Base-by-base conservation (phyloP, 2,113 vertebrate genomes). In the Numida meleagris region DNA sequence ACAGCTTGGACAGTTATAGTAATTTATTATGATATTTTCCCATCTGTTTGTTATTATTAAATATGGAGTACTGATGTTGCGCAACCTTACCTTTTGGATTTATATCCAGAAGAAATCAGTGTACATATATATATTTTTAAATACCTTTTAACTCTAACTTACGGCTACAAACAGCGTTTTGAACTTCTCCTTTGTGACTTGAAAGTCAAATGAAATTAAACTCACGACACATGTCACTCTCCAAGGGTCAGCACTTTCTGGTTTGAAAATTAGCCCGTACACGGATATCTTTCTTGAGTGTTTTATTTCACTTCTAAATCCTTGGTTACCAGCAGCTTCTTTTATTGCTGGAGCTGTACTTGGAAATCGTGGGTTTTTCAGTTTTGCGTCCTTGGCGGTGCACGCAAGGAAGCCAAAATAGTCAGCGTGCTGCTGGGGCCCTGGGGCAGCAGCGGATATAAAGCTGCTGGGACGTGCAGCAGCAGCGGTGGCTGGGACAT, bases 1-100 rank as follows among this genome's bases (percentile, higher is more conserved):
- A 55, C 38, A 59, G 63, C 72, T 92, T 88, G 72, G 94, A 79
- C 72, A 71, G 72, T 96, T 93, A 33, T 13, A 89, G 79, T 89
- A 86, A 96, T 95, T 96, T 91, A 91, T 96, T 76, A 24, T 68
- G 74, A 70, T 88, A 66, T 93, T 91, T 95, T 84, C 78, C 94
- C 92, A 93, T 91, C 93, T 96, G 91, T 94, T 95, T 91, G 85
- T 89, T 91, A 89, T 95, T 96, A 91, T 89, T 94, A 94, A 94
- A 84, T 89, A 88, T 43, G 74, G 94, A 87, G 86, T 43, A 21
- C 55, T 62, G 92, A 55, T 68, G 86, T 92, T 96, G 95, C 82
- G 76, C 94, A 75, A 36, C 31, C 62, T 74, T 89, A 94, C 93
- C 94, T 95, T 91, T 78, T 50, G 90, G 81, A 94, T 96, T 94